Base-by-base conservation (phyloP, 1,140 invertebrate genomes). In the Heliothis virescens region DNA sequence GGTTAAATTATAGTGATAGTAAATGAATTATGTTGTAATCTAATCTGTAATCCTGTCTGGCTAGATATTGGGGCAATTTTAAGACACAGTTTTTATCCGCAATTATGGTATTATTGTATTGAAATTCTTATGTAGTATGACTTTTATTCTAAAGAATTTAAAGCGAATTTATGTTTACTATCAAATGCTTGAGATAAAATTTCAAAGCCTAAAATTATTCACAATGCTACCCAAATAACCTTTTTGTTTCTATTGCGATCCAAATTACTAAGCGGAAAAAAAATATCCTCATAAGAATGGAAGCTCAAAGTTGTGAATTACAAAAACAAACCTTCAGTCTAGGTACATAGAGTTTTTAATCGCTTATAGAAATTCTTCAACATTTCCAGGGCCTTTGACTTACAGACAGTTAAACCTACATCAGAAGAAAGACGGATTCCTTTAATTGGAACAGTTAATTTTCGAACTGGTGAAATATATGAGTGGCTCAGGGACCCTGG, bases 361-460 rank as follows among this genome's bases (percentile, higher is more conserved):
- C 34, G 34, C 0, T 34, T 34, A 34, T 3, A 34, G 3, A 3
- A 34, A 3, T 34, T 7, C 34, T 9, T 7, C 7, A 10, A 10
- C 18, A 63, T 59, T 81, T 79, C 55, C 63, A 90, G 91, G 11
- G 88, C 87, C 1, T 90, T 92, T 26, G 87, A 92, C 62, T 79
- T 76, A 75, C 91, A 92, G 88, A 90, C 86, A n/a, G 89, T 91
- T 0, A 91, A 88, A 77, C 82, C 1, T 94, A 92, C 57, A 85
- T 90, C 48, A 85, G 90, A 73, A 83, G 89, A 29, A 87, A 90
- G 29, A 88, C 90, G 85, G 85, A 86, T 0, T 86, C 88, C 1
- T 94, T 92, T 74, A 86, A 91, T 63, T 96, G 95, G 95, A 91
- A 77, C 1, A 90, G 86, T 13, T 96, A n/a, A 93, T 83, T 94